A percentile compares a stretch with the other conserved stretches of the same genome.
Conservation (phyloP, 2,113 vertebrate species). For the Poeciliopsis occidentalis region DNA sequence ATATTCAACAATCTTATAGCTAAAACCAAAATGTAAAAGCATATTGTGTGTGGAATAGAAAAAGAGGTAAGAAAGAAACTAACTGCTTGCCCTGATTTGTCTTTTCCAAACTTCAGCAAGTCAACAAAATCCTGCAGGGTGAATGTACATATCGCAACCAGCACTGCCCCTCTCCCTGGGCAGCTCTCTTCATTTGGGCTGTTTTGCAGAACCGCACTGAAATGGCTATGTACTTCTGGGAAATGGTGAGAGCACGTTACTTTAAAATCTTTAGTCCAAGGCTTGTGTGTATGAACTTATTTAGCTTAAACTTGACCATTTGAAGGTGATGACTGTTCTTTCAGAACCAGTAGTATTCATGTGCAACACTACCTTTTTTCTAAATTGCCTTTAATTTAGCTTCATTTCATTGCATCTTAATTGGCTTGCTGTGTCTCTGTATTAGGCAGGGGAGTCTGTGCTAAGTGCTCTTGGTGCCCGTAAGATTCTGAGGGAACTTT, state of each 20-base stretch:
- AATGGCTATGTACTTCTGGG: constrained; percentile 90
- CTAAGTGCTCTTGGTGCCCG: constrained; percentile 83
- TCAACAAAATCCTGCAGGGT: constrained; percentile 45
- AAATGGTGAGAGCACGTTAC: constrained; percentile 79
- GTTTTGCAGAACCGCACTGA: constrained; percentile 84
- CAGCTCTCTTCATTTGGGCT: constrained; percentile 86
- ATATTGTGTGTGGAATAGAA: not conserved
- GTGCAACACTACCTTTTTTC: too few relatives aligned
- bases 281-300: too few relatives aligned
- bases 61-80: not conserved
- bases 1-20: too few relatives aligned
- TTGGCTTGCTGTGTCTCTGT: not conserved
- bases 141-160: constrained; percentile 30
- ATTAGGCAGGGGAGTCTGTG: constrained; percentile 82
- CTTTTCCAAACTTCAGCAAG: constrained; percentile 45
- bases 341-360: too few relatives aligned
- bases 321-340: too few relatives aligned
- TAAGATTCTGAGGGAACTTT: constrained; percentile 83
- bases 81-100: not conserved
- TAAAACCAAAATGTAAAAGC: too few relatives aligned
- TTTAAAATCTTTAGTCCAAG: too few relatives aligned
- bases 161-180: constrained; percentile 77
- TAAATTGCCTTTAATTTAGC: not conserved
- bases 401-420: not conserved
- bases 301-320: too few relatives aligned